phyloP scores from a whole-genome alignment of 1,140 invertebrate species.

The Drosophila truncata region DNA sequence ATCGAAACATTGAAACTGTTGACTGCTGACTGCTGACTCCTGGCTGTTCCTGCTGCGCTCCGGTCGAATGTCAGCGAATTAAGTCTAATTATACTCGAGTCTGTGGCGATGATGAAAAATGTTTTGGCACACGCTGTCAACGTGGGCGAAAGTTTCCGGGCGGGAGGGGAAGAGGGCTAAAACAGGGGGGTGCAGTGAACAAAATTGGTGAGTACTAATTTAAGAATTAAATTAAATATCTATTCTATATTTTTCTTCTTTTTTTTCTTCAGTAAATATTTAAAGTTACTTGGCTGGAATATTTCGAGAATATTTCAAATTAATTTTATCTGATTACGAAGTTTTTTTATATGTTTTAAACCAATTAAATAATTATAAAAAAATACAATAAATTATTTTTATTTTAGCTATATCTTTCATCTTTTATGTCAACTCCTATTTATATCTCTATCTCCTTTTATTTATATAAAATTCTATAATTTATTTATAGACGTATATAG shows the following conservation, averaged over 20 bases:
- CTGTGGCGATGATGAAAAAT: slow-evolving; percentile 62
- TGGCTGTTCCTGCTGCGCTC: slow-evolving; percentile 18
- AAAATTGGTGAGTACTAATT: not conserved
- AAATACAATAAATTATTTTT: too few relatives aligned
- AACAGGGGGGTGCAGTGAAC: not conserved
- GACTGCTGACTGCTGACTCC: slow-evolving; percentile 36
- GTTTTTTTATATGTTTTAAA: too few relatives aligned
- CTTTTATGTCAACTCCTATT: too few relatives aligned
- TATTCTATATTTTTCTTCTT: not conserved
- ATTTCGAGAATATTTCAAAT: too few relatives aligned
- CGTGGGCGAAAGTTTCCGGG: slow-evolving; percentile 43
- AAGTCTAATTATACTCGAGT: slow-evolving; percentile 72
- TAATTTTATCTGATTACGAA: too few relatives aligned
- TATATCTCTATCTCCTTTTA: too few relatives aligned
- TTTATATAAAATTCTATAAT: too few relatives aligned
- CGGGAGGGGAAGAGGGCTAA: not conserved
- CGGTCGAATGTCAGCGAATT: slow-evolving; percentile 73
- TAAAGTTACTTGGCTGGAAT: too few relatives aligned
- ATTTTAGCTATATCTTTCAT: too few relatives aligned
- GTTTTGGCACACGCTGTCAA: slow-evolving; percentile 70
- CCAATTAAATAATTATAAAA: too few relatives aligned
- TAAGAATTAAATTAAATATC: not conserved
- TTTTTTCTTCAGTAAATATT: too few relatives aligned
- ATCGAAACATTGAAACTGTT: slow-evolving; percentile 38
- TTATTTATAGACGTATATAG: too few relatives aligned